Evolutionary conservation across 2,797 vertebrate species (phyloP), one percentile per base, ranked within the genome.

Genomic region (Eutrigla gurnardus): DNA sequence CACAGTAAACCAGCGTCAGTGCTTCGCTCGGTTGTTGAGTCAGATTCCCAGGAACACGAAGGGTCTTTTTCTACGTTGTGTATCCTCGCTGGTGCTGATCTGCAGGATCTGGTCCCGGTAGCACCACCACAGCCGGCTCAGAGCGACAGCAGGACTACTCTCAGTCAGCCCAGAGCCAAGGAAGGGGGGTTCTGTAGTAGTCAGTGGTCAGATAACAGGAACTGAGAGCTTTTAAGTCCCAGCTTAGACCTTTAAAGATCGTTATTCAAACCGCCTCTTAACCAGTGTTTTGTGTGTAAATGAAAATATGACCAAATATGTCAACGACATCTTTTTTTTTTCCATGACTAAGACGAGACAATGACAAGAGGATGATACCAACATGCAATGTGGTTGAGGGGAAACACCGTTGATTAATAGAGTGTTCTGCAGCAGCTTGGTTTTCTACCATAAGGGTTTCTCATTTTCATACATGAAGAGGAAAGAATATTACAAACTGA

Each of bases 1-100:
- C 33, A 55, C 52, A 37, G 61, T 58, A 71, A 80, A 65, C 46
- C 49, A 35, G 40, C 25, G 25, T 25, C 25, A 25, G 25, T 25
- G 17, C 73, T 65, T 67, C 60, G 65, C 66, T 39, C 77, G 12
- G 81, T 25, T 14, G 55, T 9, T 67, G 4, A 25, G 25, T 25
- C 25, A 25, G 12, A 15, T 15, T 88, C 88, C 70, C 73, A 86
- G 73, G 53, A 87, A 85, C 77, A 88, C 80, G 84, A 92, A 90
- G 83, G 25, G 25, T 25, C 65, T 67, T 45, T 70, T 53, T 85
- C 46, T 77, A 36, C 49, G 43, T 82, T 83, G 78, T 86, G 86
- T 86, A 64, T 78, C 62, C 60, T 82, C 32, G 36, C 66, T 64
- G 65, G 37, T 50, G 61, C 90, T 92, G 91, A 93, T 84, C 49